Percentiles rank a stretch among this genome's conserved stretches.
Conservation (phyloP, 2,113 vertebrate genomes). For the Sapajus apella region DNA sequence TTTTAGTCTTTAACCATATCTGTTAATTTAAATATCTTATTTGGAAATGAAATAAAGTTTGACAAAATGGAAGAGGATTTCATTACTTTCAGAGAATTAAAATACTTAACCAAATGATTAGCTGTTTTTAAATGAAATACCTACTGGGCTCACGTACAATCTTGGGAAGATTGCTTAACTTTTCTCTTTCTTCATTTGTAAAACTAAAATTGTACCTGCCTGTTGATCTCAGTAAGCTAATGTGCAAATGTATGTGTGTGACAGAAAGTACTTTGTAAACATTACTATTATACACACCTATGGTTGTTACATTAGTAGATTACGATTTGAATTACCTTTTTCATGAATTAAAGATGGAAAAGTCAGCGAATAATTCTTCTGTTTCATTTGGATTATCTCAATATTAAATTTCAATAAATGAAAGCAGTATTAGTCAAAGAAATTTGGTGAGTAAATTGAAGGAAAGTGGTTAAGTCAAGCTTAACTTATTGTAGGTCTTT, state of each 20-base stretch:
- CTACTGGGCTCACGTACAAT: not conserved
- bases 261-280: conserved; percentile 5
- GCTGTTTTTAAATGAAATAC: not conserved
- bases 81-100: conserved; percentile 15
- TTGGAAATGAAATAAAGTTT: conserved; percentile 52
- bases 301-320: not conserved
- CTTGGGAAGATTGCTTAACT: not conserved
- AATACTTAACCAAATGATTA: conserved; percentile 1
- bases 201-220: conserved; percentile 39
- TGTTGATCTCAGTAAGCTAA: not conserved
- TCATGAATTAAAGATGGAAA: not conserved
- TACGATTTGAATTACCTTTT: not conserved
- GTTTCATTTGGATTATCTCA: conserved; percentile 60
- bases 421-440: conserved; percentile 62
- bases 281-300: not conserved
- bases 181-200: not conserved
- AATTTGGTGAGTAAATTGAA: conserved; percentile 68
- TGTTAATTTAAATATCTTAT: conserved; percentile 52
- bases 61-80: not conserved
- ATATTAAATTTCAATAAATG: conserved; percentile 74
- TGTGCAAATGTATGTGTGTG: not conserved
- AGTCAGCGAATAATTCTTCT: conserved; percentile 48
- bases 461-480: conserved; percentile 67
- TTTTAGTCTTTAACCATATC: not conserved
- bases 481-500: conserved; percentile 75